These are phyloP conservation scores for Eristalinus aeneus DNA, from an alignment of 2,888 invertebrate species.

Conservation along the genomic window DNA sequence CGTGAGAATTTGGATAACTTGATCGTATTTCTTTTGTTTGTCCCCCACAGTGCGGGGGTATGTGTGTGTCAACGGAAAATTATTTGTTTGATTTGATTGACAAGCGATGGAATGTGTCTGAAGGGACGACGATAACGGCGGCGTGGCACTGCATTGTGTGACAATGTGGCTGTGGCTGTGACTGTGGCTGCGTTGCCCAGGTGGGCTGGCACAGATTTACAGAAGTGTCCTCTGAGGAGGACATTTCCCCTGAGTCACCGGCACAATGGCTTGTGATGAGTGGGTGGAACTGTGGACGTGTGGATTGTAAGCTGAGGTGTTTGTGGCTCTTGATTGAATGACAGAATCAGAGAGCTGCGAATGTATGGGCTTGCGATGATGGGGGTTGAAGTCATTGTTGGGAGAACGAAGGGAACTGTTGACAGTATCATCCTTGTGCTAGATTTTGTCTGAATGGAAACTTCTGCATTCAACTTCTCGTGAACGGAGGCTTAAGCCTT, in stretches of 20 bases:
- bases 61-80: conserved; percentile 41
- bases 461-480: no score
- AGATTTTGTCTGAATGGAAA: no score
- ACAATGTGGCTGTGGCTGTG: neutral
- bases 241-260: neutral
- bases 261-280: neutral
- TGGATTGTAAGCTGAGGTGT: neutral
- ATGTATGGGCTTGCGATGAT: no score
- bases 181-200: neutral
- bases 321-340: neutral
- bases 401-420: no score
- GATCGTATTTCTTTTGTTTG: neutral
- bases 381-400: no score
- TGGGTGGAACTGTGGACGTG: neutral
- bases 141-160: neutral
- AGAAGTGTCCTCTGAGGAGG: neutral
- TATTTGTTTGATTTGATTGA: conserved; percentile 63
- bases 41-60: neutral
- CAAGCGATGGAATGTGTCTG: conserved; percentile 5
- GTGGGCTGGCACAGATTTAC: neutral
- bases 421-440: no score
- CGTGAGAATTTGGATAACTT: conserved; percentile 49
- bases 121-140: neutral
- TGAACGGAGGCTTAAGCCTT: no score
- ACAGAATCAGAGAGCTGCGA: neutral